Evolutionary conservation across 2,888 invertebrate genomes (phyloP).

Genomic region (Calephelis perditalis): DNA sequence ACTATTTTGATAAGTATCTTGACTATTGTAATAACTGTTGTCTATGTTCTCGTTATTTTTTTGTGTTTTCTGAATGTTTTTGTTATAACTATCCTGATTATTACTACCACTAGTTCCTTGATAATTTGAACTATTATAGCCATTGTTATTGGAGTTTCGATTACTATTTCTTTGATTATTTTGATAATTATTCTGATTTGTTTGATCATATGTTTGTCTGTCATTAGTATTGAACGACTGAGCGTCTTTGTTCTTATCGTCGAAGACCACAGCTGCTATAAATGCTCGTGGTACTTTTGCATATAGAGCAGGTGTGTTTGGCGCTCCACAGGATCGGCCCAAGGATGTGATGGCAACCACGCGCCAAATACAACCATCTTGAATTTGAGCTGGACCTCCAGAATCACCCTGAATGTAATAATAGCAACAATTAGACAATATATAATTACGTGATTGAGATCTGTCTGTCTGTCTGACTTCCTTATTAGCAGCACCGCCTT

Average conservation of each 20-base stretch:
- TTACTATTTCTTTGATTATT: constrained; percentile 11
- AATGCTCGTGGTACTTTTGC: constrained; percentile 42
- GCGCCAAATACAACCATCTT: constrained; percentile 62
- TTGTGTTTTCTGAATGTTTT: constrained; percentile 7
- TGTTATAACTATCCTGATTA: constrained; percentile 2
- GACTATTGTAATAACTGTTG: constrained; percentile 14
- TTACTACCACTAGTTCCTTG: constrained; percentile 13
- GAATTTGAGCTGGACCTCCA: constrained; percentile 62
- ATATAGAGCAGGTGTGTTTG: constrained; percentile 59
- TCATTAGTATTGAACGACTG: background rate
- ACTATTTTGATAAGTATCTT: constrained; percentile 4
- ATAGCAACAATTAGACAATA: background rate
- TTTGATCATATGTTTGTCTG: constrained; percentile 16
- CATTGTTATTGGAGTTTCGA: constrained; percentile 8
- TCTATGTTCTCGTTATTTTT: constrained; percentile 1
- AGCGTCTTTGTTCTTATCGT: constrained; percentile 14
- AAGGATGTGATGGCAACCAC: constrained; percentile 62
- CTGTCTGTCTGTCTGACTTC: too few relatives aligned
- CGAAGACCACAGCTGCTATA: constrained; percentile 35
- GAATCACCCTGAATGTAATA: constrained; percentile 57
- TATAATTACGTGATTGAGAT: background rate
- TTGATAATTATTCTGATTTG: constrained; percentile 6
- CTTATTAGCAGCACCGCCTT: too few relatives aligned
- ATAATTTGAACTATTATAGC: constrained; percentile 18
- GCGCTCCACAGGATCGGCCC: constrained; percentile 59